Conservation (phyloP, 2,888 invertebrate species). For the Caradrina clavipalpis region DNA sequence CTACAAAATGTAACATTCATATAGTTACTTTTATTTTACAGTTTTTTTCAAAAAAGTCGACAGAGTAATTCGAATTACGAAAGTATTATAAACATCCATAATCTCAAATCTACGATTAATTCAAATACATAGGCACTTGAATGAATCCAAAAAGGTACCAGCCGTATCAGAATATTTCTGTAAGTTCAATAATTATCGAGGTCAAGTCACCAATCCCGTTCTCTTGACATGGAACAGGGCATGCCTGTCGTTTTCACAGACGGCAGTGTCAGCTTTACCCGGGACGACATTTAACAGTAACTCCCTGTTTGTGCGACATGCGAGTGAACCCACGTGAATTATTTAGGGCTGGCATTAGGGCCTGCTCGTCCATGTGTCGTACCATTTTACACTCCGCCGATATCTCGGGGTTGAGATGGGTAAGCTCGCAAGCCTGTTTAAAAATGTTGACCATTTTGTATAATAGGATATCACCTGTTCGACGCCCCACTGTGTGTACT, state of each 20-base stretch:
- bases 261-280: background rate
- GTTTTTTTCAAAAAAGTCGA: too few species aligned
- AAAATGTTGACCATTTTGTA: background rate
- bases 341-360: constrained; percentile 17
- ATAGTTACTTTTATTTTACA: too few species aligned
- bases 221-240: background rate
- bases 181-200: background rate
- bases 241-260: background rate
- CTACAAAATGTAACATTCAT: too few species aligned
- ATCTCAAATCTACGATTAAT: too few species aligned
- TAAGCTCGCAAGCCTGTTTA: background rate
- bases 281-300: background rate
- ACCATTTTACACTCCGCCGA: background rate
- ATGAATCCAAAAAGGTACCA: too few species aligned
- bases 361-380: background rate
- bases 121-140: too few species aligned
- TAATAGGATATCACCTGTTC: background rate
- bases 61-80: too few species aligned
- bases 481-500: background rate
- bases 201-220: background rate
- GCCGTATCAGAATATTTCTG: too few species aligned
- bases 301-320: constrained; percentile 5
- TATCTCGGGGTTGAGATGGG: background rate
- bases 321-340: constrained; percentile 10
- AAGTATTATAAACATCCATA: too few species aligned